Base-by-base conservation (phyloP, 2,797 vertebrate genomes). In the Catharus ustulatus region DNA sequence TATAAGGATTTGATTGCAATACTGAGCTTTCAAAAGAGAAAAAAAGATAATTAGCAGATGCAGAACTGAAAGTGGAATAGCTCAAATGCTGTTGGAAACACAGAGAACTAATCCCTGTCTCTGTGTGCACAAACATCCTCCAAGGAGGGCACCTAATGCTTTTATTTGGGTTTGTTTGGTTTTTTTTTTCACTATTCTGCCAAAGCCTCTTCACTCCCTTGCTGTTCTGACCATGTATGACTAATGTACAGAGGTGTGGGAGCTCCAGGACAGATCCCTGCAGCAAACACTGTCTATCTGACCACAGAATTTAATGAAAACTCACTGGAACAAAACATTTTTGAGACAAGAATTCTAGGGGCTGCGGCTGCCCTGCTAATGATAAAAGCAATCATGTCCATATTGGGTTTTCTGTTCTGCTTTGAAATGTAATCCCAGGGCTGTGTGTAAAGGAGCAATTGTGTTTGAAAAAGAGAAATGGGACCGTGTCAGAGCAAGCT, bases 351-450 rank as follows among this genome's bases (percentile, higher is more conserved):
- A 23, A 11, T 68, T 85, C 46, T 13, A 36, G 17, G 36, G 66
- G 62, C 30, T 91, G 79, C 26, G 48, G 52, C 23, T 48, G 52
- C 52, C 91, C 75, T 51, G 57, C 66, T 89, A 80, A 91, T 36
- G 58, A 68, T 84, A 66, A 86, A 90, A 89, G 81, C 90, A 94
- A 83, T 89, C 75, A 59, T 38, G 69, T 75, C 82, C 73, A 11
- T 62, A 24, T 54, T 93, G 76, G 85, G 63, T 69, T 94, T 91
- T 78, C 52, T 90, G 63, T 89, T 87, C 84, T 92, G 75, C 72
- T 92, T 79, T 73, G 87, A 86, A 92, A 86, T 86, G 71, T 76
- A 91, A 82, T 92, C 82, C 94, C 23, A 83, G 34, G 85, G 87
- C 80, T 86, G 66, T 82, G 91, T 88, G 87, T 76, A 82, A 94